These are phyloP conservation scores for Psophia crepitans DNA, from an alignment of 2,113 vertebrate genomes.

Conservation along the genomic window DNA sequence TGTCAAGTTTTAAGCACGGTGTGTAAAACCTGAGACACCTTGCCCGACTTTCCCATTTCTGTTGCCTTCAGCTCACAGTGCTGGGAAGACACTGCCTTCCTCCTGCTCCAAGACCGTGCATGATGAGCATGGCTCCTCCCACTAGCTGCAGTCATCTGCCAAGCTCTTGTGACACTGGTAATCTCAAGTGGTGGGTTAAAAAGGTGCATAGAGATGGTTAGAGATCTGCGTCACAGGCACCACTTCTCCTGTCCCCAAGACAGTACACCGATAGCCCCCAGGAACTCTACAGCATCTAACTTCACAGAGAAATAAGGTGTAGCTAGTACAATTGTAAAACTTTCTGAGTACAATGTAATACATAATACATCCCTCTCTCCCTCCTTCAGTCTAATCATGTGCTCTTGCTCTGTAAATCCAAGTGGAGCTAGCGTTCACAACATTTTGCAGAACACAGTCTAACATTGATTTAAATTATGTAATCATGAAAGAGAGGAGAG, in stretches of 20 bases:
- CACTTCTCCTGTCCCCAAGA: neutral
- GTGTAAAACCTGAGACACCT: neutral
- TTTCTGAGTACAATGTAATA: neutral
- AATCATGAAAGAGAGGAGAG: neutral
- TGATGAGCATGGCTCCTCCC: neutral
- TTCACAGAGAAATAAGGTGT: fast-evolving
- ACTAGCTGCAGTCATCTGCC: neutral
- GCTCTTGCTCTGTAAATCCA: neutral
- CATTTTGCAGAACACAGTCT: neutral
- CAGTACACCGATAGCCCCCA: fast-evolving
- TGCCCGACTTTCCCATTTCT: neutral
- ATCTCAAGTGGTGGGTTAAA: neutral
- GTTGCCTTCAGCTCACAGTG: fast-evolving
- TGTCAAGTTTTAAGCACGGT: neutral
- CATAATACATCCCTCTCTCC: neutral
- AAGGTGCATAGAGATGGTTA: neutral
- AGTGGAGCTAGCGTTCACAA: neutral
- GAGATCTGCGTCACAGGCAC: neutral
- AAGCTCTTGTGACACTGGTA: no score
- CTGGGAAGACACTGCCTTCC: neutral
- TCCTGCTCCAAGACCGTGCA: neutral
- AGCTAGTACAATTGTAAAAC: neutral
- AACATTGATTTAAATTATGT: neutral
- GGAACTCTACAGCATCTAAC: neutral
- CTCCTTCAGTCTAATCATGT: neutral